Conservation (phyloP, 2,888 invertebrate genomes). For the Plebejus melissa region DNA sequence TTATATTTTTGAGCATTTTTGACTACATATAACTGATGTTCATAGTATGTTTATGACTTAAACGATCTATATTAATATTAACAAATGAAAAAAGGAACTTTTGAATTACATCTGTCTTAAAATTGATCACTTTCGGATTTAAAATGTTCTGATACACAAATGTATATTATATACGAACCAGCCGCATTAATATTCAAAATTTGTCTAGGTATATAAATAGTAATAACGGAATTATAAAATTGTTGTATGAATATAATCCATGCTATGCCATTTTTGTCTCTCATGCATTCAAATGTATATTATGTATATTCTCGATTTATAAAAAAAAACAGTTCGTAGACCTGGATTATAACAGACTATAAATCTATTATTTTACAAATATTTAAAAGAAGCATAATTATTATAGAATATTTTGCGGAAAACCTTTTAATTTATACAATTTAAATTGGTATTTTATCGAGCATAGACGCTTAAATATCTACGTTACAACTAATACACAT, state of each 20-base stretch:
- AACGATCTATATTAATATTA: constrained; percentile 21
- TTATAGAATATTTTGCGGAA: neutral
- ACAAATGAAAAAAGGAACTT: constrained; percentile 21
- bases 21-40: neutral
- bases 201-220: constrained; percentile 11
- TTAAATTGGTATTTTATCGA: constrained; percentile 20
- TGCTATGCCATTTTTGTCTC: neutral
- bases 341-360: neutral
- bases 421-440: constrained; percentile 7
- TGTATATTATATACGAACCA: constrained; percentile 22
- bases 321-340: neutral
- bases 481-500: constrained; percentile 40
- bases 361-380: constrained; percentile 19
- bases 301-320: neutral
- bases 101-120: neutral
- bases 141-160: neutral
- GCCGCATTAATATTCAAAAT: constrained; percentile 15
- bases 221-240: constrained; percentile 11
- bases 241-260: neutral
- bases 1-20: neutral
- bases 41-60: neutral
- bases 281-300: neutral
- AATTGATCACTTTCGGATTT: constrained; percentile 9
- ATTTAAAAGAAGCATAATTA: constrained; percentile 23
- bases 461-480: constrained; percentile 34